A percentile compares a stretch with the other conserved stretches of the same genome.
Conservation (phyloP, 2,797 vertebrate genomes). For the Mormyrops boulengeri region DNA sequence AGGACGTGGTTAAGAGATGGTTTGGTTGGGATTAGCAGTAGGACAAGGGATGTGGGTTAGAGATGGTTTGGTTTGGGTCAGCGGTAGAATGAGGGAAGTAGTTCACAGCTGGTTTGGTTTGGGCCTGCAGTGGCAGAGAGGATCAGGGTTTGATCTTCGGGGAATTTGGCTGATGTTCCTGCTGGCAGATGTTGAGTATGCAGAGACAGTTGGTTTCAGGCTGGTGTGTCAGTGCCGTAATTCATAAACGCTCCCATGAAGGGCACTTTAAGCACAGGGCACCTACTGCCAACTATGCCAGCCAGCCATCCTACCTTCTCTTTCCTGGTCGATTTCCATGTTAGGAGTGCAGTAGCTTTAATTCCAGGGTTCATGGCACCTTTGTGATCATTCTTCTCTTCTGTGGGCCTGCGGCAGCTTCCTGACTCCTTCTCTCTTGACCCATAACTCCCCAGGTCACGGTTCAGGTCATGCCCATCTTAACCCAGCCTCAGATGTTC, state of each 20-base stretch:
- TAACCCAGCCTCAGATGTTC: conserved; percentile 80
- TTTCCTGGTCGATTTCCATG: neutral
- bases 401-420: neutral
- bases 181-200: neutral
- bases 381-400: neutral
- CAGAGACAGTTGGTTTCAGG: neutral
- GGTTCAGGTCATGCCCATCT: conserved; percentile 80
- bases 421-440: neutral
- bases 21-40: neutral
- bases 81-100: neutral
- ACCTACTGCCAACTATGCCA: neutral
- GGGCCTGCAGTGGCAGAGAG: neutral
- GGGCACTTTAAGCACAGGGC: neutral
- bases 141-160: neutral
- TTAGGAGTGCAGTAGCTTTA: neutral
- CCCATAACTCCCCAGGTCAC: conserved; percentile 61
- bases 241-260: neutral
- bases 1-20: neutral
- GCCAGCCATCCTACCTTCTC: neutral
- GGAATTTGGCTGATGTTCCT: neutral
- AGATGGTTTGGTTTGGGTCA: neutral
- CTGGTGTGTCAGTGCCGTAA: neutral
- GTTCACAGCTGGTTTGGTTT: neutral
- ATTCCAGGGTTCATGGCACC: neutral
- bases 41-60: neutral